Evolutionary conservation across 2,797 vertebrate species (phyloP).

Genomic region (Danio kyathit): DNA sequence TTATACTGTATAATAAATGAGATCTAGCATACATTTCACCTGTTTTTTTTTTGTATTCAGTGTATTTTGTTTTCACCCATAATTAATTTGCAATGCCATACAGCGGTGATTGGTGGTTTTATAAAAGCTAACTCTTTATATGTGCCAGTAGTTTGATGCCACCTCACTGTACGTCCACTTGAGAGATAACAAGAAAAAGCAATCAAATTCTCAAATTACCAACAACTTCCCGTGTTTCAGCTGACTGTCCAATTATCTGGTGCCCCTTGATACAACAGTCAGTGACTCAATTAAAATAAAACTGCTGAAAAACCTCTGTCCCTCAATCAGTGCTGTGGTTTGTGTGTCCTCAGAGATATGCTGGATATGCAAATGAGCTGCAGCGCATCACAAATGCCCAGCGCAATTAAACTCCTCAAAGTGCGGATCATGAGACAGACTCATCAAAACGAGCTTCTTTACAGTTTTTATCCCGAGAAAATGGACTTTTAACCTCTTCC

Average conservation of each 20-base stretch:
- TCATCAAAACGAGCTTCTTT: constrained; percentile 12
- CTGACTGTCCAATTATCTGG: constrained; percentile 77
- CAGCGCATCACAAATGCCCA: constrained; percentile 71
- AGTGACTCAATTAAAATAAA: constrained; percentile 72
- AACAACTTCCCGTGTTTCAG: constrained; percentile 72
- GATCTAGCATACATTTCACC: too few relatives aligned
- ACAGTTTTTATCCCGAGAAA: constrained; percentile 51
- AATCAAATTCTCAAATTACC: constrained; percentile 79
- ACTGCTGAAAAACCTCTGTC: constrained; percentile 75
- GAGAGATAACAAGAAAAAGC: constrained; percentile 72
- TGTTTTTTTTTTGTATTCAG: too few relatives aligned
- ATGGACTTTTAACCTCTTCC: not conserved
- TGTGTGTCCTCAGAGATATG: constrained; percentile 75
- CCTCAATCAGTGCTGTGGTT: constrained; percentile 76
- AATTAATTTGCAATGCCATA: constrained; percentile 31
- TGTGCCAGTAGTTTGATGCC: constrained; percentile 44
- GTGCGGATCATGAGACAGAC: constrained; percentile 18
- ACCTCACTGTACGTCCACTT: constrained; percentile 27
- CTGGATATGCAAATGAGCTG: constrained; percentile 81
- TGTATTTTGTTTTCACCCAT: not conserved
- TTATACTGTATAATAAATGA: too few relatives aligned
- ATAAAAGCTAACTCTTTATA: not conserved
- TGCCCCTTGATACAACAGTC: constrained; percentile 67
- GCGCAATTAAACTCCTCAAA: constrained; percentile 74
- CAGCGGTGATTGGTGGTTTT: constrained; percentile 7